Evolutionary conservation across 1,140 invertebrate species (phyloP).

Genomic region (Sinella curviseta): DNA sequence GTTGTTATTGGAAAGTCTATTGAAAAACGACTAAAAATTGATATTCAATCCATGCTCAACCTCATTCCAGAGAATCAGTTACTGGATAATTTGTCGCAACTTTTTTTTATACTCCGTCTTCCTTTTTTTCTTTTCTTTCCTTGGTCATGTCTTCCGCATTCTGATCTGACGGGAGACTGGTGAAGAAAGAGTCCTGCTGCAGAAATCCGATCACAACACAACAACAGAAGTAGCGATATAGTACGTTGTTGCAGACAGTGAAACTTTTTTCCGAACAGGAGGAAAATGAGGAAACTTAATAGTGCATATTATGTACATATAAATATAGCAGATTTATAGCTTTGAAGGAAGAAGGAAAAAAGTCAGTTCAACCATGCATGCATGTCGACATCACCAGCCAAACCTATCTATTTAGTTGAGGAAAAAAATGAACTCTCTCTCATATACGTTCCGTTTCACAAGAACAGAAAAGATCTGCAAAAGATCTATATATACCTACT

Average conservation of each 20-base stretch:
- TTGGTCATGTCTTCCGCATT: conserved; percentile 10
- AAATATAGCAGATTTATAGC: too few relatives aligned
- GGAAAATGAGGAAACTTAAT: too few relatives aligned
- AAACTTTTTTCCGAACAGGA: too few relatives aligned
- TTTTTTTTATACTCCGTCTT: too few relatives aligned
- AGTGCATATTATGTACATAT: too few relatives aligned
- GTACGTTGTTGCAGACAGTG: too few relatives aligned
- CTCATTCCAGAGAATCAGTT: conserved; percentile 10
- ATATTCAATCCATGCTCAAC: conserved; percentile 14
- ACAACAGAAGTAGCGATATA: not conserved
- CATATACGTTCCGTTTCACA: too few relatives aligned
- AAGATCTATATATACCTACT: too few relatives aligned
- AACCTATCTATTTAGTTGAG: too few relatives aligned
- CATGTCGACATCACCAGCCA: not conserved
- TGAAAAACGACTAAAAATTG: not conserved
- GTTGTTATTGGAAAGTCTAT: not conserved
- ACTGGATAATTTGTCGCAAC: conserved; percentile 17
- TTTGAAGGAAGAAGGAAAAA: not conserved
- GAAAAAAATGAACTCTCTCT: too few relatives aligned
- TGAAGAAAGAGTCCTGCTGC: too few relatives aligned
- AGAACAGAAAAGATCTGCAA: not conserved
- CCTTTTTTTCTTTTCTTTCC: not conserved
- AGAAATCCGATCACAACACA: not conserved
- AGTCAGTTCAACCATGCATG: not conserved
- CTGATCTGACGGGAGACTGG: not conserved